Evolutionary conservation across 2,888 invertebrate genomes (phyloP), one percentile per base, ranked within the genome.

Genomic region (Exephanes ischioxanthus): DNA sequence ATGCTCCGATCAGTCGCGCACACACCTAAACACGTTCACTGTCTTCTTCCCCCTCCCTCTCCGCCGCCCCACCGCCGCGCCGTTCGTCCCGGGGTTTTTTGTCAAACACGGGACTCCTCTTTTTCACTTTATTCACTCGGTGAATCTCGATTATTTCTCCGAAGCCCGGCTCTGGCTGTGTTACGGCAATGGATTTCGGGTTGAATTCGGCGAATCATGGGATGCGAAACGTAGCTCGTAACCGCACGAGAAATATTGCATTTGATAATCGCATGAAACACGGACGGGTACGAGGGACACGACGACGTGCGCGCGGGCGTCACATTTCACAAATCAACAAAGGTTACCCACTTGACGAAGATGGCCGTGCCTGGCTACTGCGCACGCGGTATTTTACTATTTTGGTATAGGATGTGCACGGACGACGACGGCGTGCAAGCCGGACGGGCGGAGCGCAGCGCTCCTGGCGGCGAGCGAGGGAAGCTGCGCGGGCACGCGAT

Each of bases 321-420:
- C 93, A 93, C 93, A 94, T 93, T 93, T 93, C 93, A 93, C 92
- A 93, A 93, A 94, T 94, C 94, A 94, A 94, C 94, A 94, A 94
- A 94, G 93, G 93, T 93, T 93, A 93, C 93, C 93, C 92, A 94
- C 93, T 94, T 93, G 92, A 93, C 92, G 93, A 93, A 94, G 94
- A 94, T 94, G 94, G 94, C 94, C 91, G 91, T 87, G 88, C 83
- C 87, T 51, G 63, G 89, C 89, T 89, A 89, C 88, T 88, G 89
- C 89, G 89, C 89, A 88, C 88, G 87, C 88, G 89, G 85, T 83
- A 86, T 86, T 86, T 86, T 86, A 86, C 86, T 86, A 86, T 86
- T 86, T 86, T 83, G 86, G 86, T 86, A 86, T 86, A 86, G 83
- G 86, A 86, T 55, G 86, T 85, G 84, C 51, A 53, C 51, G 61